A percentile compares a stretch with the other conserved stretches of the same genome.
Evolutionary conservation across 2,888 invertebrate species (phyloP).

Genomic region (Chironomus tentans): DNA sequence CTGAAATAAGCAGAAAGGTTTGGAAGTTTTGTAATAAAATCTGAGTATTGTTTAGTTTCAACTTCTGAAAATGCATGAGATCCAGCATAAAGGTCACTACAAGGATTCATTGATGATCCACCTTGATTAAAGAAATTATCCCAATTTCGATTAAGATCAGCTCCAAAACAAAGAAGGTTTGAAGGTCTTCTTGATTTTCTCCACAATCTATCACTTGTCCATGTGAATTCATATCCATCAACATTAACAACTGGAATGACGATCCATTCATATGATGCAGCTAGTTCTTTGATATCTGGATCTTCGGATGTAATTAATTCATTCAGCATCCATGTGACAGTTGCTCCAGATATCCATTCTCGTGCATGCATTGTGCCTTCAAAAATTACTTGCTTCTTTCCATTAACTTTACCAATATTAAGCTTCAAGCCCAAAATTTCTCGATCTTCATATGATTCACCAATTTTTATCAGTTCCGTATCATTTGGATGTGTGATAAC

Average conservation of each 20-base stretch:
- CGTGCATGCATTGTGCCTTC: constrained; percentile 61
- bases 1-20: constrained; percentile 55
- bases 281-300: constrained; percentile 43
- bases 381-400: constrained; percentile 49
- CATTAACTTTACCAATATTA: constrained; percentile 37
- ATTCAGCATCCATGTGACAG: constrained; percentile 52
- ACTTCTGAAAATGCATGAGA: constrained; percentile 59
- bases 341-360: constrained; percentile 65
- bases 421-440: constrained; percentile 51
- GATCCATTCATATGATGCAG: constrained; percentile 59
- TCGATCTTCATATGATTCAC: constrained; percentile 51
- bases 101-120: constrained; percentile 49
- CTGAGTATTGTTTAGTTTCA: constrained; percentile 49
- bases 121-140: constrained; percentile 46
- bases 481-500: constrained; percentile 42
- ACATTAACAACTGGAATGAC: constrained; percentile 66
- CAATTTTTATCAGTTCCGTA: constrained; percentile 46
- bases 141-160: constrained; percentile 74
- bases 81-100: constrained; percentile 58
- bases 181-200: constrained; percentile 50
- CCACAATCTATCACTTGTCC: constrained; percentile 56
- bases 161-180: constrained; percentile 46
- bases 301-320: constrained; percentile 51
- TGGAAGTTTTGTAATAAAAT: constrained; percentile 46
- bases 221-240: constrained; percentile 64